Percentiles rank a stretch among this genome's conserved stretches.
phyloP scores from a whole-genome alignment of 1,140 invertebrate species.

The Frieseomelitta varia region DNA sequence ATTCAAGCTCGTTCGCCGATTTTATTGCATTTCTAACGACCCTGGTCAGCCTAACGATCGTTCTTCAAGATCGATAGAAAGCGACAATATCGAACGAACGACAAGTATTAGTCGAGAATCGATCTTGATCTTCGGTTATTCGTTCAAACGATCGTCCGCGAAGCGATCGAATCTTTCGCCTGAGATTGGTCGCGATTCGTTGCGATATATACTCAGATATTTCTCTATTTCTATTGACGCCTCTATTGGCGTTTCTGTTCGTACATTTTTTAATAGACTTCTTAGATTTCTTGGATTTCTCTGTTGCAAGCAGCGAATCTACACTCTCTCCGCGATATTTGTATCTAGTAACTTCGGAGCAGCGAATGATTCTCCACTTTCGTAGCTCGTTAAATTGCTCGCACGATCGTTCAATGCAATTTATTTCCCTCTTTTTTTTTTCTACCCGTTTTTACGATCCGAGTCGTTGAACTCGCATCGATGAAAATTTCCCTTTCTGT shows the following conservation, averaged over 20 bases:
- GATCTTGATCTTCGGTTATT: background rate
- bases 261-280: background rate
- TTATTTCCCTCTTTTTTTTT: background rate
- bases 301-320: background rate
- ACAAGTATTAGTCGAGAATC: background rate
- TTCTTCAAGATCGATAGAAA: background rate
- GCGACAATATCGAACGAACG: background rate
- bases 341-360: background rate
- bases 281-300: constrained; percentile 2
- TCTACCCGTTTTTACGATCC: background rate
- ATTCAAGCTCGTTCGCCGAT: background rate
- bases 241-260: background rate
- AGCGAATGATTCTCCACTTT: background rate
- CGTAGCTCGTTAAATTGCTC: background rate
- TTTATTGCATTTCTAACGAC: constrained; percentile 12
- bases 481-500: background rate
- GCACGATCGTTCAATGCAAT: background rate
- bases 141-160: background rate
- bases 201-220: background rate
- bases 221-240: background rate
- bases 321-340: background rate
- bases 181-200: background rate
- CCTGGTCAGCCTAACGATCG: background rate
- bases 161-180: background rate
- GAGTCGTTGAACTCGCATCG: background rate